Evolutionary conservation across 2,113 vertebrate genomes (phyloP).

Genomic region (Proteles cristata): DNA sequence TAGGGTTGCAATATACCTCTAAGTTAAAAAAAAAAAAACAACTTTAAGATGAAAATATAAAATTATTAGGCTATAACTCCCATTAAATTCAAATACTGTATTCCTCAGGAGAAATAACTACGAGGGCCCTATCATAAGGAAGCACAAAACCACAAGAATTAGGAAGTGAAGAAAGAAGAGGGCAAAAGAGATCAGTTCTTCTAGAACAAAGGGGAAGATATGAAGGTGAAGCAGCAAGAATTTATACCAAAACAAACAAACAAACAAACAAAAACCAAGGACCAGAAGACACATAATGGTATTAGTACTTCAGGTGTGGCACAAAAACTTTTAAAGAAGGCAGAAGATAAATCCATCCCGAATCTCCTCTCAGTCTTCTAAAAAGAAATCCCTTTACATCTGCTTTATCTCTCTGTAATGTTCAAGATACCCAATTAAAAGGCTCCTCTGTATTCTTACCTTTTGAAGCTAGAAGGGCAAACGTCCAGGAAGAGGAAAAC

Average conservation of each 20-base stretch:
- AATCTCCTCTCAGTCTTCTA: constrained; percentile 26
- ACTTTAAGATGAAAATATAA: constrained; percentile 48
- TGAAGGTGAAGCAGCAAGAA: constrained; percentile 16
- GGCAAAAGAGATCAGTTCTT: constrained; percentile 40
- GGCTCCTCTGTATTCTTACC: constrained; percentile 77
- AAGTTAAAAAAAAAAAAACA: constrained; percentile 64
- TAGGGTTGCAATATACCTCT: constrained; percentile 60
- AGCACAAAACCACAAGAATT: constrained; percentile 38
- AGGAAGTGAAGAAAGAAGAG: constrained; percentile 15
- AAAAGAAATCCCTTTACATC: constrained; percentile 16
- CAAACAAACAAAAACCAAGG: background rate
- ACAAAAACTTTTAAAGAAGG: background rate
- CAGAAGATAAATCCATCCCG: background rate
- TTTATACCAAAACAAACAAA: background rate
- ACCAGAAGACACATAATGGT: background rate
- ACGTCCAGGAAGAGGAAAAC: constrained; percentile 31
- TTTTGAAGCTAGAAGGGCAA: constrained; percentile 80
- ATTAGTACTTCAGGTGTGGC: background rate
- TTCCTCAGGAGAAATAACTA: constrained; percentile 18
- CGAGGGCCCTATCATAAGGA: background rate
- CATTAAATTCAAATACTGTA: background rate
- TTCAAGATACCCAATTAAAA: constrained; percentile 12
- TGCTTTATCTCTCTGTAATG: constrained; percentile 22
- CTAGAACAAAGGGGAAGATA: constrained; percentile 43
- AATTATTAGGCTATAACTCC: constrained; percentile 41